Conservation (phyloP, 2,797 vertebrate genomes). For the Falco biarmicus region DNA sequence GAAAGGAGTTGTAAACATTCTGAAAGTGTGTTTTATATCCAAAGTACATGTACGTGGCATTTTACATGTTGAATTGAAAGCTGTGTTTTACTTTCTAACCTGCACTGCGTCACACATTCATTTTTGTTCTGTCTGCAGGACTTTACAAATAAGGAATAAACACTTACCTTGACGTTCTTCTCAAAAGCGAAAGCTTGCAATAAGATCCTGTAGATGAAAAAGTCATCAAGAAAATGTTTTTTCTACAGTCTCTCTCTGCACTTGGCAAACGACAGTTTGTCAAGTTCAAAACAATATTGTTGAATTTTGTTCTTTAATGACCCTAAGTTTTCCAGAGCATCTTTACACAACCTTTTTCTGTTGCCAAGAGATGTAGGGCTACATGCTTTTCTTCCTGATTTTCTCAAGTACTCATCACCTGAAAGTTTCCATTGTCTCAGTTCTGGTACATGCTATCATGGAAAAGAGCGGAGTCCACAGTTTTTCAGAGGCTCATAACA, state of each 20-base stretch:
- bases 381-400: not conserved
- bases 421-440: not conserved
- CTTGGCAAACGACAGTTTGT: not conserved
- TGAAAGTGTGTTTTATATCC: not conserved
- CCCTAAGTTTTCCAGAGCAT: not conserved
- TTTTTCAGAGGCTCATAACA: not conserved
- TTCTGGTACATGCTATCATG: not conserved
- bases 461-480: not conserved
- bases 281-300: not conserved
- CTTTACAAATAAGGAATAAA: constrained; percentile 9
- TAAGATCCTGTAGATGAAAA: constrained; percentile 74
- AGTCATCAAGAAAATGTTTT: not conserved
- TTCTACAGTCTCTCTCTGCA: not conserved
- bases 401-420: not conserved
- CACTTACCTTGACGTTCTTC: constrained; percentile 72
- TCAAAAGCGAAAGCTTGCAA: constrained; percentile 71
- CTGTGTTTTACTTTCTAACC: not conserved
- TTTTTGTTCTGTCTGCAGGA: not conserved
- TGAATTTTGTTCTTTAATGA: not conserved
- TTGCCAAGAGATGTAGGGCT: not conserved
- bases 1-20: constrained; percentile 9
- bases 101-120: not conserved
- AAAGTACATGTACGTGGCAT: not conserved
- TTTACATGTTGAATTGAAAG: not conserved
- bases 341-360: not conserved